Evolutionary conservation across 2,797 vertebrate genomes (phyloP), one percentile per base, ranked within the genome.

Genomic region (Microctenopoma stevenorrisi): DNA sequence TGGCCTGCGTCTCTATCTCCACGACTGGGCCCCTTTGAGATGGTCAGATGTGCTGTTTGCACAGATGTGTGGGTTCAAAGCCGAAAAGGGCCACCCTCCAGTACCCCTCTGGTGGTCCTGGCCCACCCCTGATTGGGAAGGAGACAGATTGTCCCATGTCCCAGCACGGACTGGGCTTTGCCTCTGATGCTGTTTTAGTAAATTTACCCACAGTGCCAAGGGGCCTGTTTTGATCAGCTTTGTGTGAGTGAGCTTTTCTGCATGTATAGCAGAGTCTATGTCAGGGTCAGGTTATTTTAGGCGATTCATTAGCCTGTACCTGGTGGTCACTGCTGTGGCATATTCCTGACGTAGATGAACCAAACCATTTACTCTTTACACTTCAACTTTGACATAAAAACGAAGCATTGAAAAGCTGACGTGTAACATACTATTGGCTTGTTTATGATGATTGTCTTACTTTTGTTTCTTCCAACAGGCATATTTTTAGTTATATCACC

Each of bases 31-130:
- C 86, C 64, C 86, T 95, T 96, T 95, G 94, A 95, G 95, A 91
- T 92, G 93, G 87, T 91, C 82, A 76, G 80, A 76, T 70, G 74
- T 82, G 89, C 84, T 97, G 95, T 98, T 97, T 98, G 93, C 89
- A 96, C 96, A 98, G 96, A 96, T 98, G 96, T 95, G 90, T 90
- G 92, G 70, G 81, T 89, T 85, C 85, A 84, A 82, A 86, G 83
- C 83, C 5, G 25, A 33, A 74, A 66, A 85, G 76, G 76, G 78
- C 76, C 74, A 72, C 82, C 57, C 68, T 64, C 72, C 49, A 58
- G 64, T 82, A 74, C 72, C 84, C 76, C 70, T 86, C 76, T 83
- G 86, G 84, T 85, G 81, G 83, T 86, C 83, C n/a, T 8, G 16
- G 48, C 73, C 79, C 44, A 65, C 77, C 86, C 53, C 79, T 64